Percentiles rank a stretch among this genome's conserved stretches.
These are phyloP conservation scores for Drosophila ficusphila DNA, from an alignment of 1,140 invertebrate genomes.

Conservation along the genomic window DNA sequence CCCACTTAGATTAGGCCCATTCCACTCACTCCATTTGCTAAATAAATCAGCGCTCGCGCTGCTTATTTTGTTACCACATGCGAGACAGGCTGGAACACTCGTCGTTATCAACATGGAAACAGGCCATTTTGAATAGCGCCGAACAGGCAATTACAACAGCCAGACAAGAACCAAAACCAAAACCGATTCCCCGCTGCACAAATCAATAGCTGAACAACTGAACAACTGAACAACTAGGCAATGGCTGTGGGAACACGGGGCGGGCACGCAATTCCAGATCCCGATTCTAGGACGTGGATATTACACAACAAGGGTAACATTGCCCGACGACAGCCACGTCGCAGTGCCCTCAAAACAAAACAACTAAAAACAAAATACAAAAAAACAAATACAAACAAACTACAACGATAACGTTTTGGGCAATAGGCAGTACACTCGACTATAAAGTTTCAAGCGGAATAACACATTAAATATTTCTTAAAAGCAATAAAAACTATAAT, in stretches of 20 bases:
- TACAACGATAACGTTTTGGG: slow-evolving; percentile 39
- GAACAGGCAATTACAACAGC: slow-evolving; percentile 66
- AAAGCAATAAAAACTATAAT: too few species aligned
- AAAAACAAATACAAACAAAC: slow-evolving; percentile 8
- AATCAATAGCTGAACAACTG: slow-evolving; percentile 66
- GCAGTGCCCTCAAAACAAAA: slow-evolving; percentile 51
- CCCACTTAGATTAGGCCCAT: slow-evolving; percentile 48
- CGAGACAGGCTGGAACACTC: slow-evolving; percentile 22
- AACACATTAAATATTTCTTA: too few species aligned
- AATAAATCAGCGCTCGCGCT: slow-evolving; percentile 46
- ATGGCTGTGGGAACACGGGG: slow-evolving; percentile 15
- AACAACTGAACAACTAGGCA: slow-evolving; percentile 39
- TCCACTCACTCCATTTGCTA: slow-evolving; percentile 8
- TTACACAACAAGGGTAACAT: slow-evolving; percentile 77
- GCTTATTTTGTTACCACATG: slow-evolving; percentile 32
- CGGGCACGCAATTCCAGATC: slow-evolving; percentile 61
- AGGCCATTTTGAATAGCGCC: slow-evolving; percentile 59
- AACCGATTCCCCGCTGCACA: slow-evolving; percentile 33
- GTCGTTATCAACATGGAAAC: slow-evolving; percentile 53
- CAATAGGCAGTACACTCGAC: slow-evolving; percentile 6
- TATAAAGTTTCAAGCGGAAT: neutral
- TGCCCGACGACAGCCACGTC: slow-evolving; percentile 28
- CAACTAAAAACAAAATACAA: too few species aligned
- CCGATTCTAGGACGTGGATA: slow-evolving; percentile 9
- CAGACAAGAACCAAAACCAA: neutral